Conservation (phyloP, 2,797 vertebrate species). For the Typhlichthys subterraneus region DNA sequence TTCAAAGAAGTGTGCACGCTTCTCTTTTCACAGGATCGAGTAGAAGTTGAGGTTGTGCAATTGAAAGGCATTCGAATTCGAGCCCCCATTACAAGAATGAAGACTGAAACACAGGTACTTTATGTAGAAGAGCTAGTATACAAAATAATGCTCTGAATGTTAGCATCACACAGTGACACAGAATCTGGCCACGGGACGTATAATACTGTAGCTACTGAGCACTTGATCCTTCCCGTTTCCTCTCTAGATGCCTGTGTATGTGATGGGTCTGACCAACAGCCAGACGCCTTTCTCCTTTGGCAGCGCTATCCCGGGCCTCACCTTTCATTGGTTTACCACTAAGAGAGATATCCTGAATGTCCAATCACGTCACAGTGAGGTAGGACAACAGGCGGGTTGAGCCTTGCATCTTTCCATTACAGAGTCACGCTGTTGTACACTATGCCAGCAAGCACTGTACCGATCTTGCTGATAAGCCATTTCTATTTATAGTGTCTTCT, state of each 20-base stretch:
- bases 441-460: slow-evolving; percentile 14
- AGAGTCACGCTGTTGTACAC: not conserved
- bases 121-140: not conserved
- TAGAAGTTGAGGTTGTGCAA: slow-evolving; percentile 91
- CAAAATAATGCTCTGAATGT: not conserved
- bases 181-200: not conserved
- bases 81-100: slow-evolving; percentile 91
- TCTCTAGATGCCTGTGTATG: slow-evolving; percentile 91
- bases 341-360: slow-evolving; percentile 91
- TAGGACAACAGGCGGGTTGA: slow-evolving; percentile 45
- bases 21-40: slow-evolving; percentile 81
- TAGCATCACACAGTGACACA: not conserved
- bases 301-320: slow-evolving; percentile 84
- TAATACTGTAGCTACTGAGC: slow-evolving; percentile 1
- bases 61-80: slow-evolving; percentile 87
- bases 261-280: slow-evolving; percentile 89
- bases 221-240: slow-evolving; percentile 7
- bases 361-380: slow-evolving; percentile 87
- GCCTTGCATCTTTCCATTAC: not conserved
- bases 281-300: slow-evolving; percentile 95
- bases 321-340: slow-evolving; percentile 93
- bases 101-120: slow-evolving; percentile 87
- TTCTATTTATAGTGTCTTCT: slow-evolving; percentile 36
- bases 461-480: slow-evolving; percentile 21
- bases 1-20: slow-evolving; percentile 23